Evolutionary conservation across 1,140 invertebrate genomes (phyloP), one percentile per base, ranked within the genome.

Genomic region (Drosophila teissieri): DNA sequence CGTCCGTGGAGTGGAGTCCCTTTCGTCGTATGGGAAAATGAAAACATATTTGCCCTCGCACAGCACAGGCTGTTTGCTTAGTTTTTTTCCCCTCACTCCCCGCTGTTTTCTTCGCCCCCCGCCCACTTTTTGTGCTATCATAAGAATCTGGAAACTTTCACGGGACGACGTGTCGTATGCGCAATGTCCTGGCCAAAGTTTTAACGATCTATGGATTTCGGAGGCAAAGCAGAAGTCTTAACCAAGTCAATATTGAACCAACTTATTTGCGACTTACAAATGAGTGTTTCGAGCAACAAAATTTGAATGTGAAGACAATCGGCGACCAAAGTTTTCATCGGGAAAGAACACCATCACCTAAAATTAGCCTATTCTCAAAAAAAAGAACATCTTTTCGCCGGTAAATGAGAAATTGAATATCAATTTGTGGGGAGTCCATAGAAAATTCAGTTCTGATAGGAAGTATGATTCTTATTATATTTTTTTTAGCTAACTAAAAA

Each of bases 141-240:
- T 69, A 70, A 40, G 67, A 55, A 69, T 56, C 49, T 24, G 46
- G n/a, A 46, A 69, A 69, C 49, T 69, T 69, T 19, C 31, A 54
- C 34, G 22, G 31, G 10, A 31, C 62, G 37, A 68, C 48, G 48
- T 65, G 63, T 65, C 63, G 63, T 65, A 64, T 65, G 60, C 58
- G 63, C 63, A 63, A 64, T 65, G 60, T 67, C 19, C 60, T 67
- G 60, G 45, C 27, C 24, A 44, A 65, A 65, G 45, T 68, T 68
- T 42, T 37, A 56, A 31, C 40, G 64, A 70, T 70, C 49, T 55
- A 34, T 55, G 67, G 63, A 54, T 54, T 69, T 68, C 24, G 14
- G 46, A 17, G n/a, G 44, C 37, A 22, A 15, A 64, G 27, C 60
- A 11, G 44, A 63, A 68, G 64, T 65, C 64, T 68, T 52, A 64